Base-by-base conservation (phyloP, 2,797 vertebrate genomes). In the Apogon hyalosoma region DNA sequence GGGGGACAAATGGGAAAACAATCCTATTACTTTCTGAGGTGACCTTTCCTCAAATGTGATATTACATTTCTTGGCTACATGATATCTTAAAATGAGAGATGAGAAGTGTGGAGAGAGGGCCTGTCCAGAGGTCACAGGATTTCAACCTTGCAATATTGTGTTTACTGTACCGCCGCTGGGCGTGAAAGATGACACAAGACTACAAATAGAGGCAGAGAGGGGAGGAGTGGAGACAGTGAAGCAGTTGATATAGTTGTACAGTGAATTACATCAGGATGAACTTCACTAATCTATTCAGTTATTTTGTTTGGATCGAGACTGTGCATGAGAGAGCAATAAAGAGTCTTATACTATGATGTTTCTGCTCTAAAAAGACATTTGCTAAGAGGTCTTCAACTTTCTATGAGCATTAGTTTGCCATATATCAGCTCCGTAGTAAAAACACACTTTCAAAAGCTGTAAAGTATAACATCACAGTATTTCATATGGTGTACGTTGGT, bases 101-200 rank as follows among this genome's bases (percentile, higher is more conserved):
- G 11, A 47, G 45, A 55, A 16, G 28, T 12, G 48, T 71, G 49
- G 47, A 50, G 73, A 63, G 47, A 58, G 49, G 16, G 54, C 52
- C 11, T 43, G 16, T 50, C 33, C 48, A 49, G 68, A 66, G 75
- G 76, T 79, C 75, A 46, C 43, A 43, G 21, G 46, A 77, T 46
- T 75, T 3, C 68, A 74, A 84, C 85, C 74, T 81, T 40, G 28
- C 6, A 7, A 79, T 86, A 87, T 80, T 83, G 77, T 84, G 85
- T 73, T 81, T 73, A 77, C 53, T 46, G 59, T 45, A 77, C 62
- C 8, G 43, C 60, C 64, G 50, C 19, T 1, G 11, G 69, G 47
- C 7, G 3, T 78, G 54, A 63, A 67, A 75, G 56, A 80, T 28
- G 41, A 73, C 55, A 59, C 14, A 24, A 50, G 48, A 75, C 73